Evolutionary conservation across 2,888 invertebrate species (phyloP).

Genomic region (Scaptomyza caliginosa): DNA sequence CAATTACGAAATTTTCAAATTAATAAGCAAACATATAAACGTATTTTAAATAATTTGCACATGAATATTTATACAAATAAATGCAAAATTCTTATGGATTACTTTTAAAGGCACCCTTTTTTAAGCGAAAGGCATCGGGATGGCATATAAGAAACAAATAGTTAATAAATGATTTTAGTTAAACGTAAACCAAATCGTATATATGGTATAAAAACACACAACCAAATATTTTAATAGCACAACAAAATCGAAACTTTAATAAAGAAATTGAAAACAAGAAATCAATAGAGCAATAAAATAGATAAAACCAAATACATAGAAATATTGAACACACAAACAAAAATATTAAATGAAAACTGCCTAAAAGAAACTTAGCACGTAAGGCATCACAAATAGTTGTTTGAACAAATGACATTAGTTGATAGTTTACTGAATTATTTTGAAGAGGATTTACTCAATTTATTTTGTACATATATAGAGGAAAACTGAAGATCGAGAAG

Average conservation of each 20-base stretch:
- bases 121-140: conserved; percentile 42
- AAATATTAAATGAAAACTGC: conserved; percentile 80
- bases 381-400: conserved; percentile 66
- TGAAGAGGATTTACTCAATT: conserved; percentile 16
- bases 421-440: conserved; percentile 25
- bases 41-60: conserved; percentile 58
- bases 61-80: conserved; percentile 28
- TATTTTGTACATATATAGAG: conserved; percentile 61
- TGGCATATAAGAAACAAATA: conserved; percentile 28
- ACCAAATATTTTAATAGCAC: conserved; percentile 54
- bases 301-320: conserved; percentile 42
- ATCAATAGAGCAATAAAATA: conserved; percentile 43
- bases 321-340: conserved; percentile 55
- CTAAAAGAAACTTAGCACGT: conserved; percentile 68
- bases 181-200: conserved; percentile 35
- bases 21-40: conserved; percentile 39
- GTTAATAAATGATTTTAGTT: conserved; percentile 64
- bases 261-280: conserved; percentile 30
- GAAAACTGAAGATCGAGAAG: conserved; percentile 23
- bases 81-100: conserved; percentile 43
- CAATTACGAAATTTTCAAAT: conserved; percentile 39
- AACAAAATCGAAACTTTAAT: no score
- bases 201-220: conserved; percentile 21
- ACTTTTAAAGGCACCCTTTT: conserved; percentile 71
- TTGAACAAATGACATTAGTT: conserved; percentile 34